Conservation (phyloP, 1,140 invertebrate species). For the Adelges cooleyi region DNA sequence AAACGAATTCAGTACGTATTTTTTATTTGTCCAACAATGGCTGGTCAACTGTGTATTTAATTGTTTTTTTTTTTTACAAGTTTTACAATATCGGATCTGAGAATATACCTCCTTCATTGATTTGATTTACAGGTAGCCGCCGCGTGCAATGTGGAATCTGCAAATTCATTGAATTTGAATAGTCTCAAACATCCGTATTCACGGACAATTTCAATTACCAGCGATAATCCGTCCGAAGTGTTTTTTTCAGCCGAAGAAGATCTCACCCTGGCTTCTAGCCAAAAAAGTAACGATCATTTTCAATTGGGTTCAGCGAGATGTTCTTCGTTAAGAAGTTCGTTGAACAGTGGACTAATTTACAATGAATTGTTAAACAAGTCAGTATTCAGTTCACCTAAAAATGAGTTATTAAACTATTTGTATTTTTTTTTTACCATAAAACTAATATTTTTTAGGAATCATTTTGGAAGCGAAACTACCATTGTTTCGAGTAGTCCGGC, state of each 20-base stretch:
- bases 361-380: slow-evolving; percentile 17
- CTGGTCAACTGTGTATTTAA: not conserved
- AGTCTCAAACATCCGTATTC: slow-evolving; percentile 35
- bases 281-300: not conserved
- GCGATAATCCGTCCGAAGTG: slow-evolving; percentile 77
- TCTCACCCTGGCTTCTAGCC: slow-evolving; percentile 40
- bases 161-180: slow-evolving; percentile 1
- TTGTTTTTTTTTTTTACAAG: too few relatives aligned
- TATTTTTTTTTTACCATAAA: not conserved
- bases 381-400: not conserved
- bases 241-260: slow-evolving; percentile 87
- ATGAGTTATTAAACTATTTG: not conserved
- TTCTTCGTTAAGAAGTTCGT: slow-evolving; percentile 11
- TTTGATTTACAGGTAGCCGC: not conserved
- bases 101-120: too few relatives aligned
- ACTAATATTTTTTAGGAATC: slow-evolving; percentile 5
- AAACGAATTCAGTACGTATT: slow-evolving; percentile 24
- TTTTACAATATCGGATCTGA: too few relatives aligned
- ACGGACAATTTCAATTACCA: slow-evolving; percentile 71
- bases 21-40: slow-evolving; percentile 7
- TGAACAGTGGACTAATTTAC: slow-evolving; percentile 1
- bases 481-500: slow-evolving; percentile 2
- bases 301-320: not conserved
- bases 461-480: slow-evolving; percentile 24
- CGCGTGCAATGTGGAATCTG: not conserved